Conservation (phyloP, 2,797 vertebrate species). For the Liparis tanakae region DNA sequence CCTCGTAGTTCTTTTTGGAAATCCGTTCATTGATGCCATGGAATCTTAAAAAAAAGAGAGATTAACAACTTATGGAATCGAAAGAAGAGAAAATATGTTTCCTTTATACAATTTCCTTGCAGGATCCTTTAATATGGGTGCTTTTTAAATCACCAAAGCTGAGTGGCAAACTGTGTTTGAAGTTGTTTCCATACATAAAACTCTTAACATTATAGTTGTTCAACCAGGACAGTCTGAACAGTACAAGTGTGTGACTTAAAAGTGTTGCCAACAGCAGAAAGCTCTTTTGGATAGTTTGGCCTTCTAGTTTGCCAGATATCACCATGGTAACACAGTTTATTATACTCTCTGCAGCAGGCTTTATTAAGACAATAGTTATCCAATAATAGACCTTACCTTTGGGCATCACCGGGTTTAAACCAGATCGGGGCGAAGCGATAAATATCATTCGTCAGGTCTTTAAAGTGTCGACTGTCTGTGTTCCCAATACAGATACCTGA, state of each 20-base stretch:
- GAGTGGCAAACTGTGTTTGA: not conserved
- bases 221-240: constrained; percentile 1
- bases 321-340: not conserved
- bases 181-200: not conserved
- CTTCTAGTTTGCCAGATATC: not conserved
- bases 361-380: not conserved
- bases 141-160: not conserved
- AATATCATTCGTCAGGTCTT: constrained; percentile 84
- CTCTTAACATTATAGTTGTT: not conserved
- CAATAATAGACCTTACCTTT: constrained; percentile 79
- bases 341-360: not conserved
- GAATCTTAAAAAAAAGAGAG: constrained; percentile 80
- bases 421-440: constrained; percentile 89
- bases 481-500: constrained; percentile 90
- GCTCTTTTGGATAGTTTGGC: constrained; percentile 14
- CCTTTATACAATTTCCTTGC: not conserved
- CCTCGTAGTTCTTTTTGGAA: constrained; percentile 88
- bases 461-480: constrained; percentile 94
- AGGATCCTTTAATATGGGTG: not conserved
- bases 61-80: not conserved
- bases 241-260: constrained; percentile 9
- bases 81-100: not conserved
- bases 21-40: constrained; percentile 96
- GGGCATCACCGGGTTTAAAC: constrained; percentile 81
- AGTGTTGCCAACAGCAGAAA: not conserved